Evolutionary conservation across 2,113 vertebrate genomes (phyloP).

Genomic region (Athene cunicularia): DNA sequence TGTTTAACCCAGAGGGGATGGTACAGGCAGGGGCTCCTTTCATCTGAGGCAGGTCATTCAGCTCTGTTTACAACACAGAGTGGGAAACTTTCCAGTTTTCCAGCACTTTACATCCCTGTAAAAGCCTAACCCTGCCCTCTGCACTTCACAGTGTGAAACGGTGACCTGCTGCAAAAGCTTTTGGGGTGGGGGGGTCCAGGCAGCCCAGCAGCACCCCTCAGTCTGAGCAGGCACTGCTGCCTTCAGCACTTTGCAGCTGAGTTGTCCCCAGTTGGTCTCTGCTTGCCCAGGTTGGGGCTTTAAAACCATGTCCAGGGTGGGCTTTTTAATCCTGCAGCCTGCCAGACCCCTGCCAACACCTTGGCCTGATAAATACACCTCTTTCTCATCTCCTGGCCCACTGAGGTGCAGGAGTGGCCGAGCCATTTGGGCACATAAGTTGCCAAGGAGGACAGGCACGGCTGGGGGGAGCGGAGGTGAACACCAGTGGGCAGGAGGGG

Average conservation of each 20-base stretch:
- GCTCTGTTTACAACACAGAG: not conserved
- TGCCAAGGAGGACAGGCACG: not conserved
- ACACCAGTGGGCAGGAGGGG: not conserved
- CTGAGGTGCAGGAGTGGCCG: rapidly evolving
- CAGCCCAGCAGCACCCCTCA: not conserved
- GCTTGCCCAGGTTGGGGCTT: not conserved
- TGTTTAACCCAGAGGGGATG: not conserved
- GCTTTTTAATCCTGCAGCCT: not conserved
- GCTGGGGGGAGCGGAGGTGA: not conserved
- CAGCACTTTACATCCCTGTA: not conserved
- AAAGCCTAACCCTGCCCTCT: not conserved
- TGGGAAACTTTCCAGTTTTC: not conserved
- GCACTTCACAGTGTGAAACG: rapidly evolving
- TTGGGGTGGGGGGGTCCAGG: rapidly evolving
- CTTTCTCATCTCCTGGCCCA: not conserved
- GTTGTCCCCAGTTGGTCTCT: not conserved
- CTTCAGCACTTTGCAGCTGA: not conserved
- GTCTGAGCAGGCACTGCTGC: not conserved
- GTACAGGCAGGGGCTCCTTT: not conserved
- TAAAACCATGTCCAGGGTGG: not conserved
- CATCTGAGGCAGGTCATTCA: not conserved
- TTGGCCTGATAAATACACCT: rapidly evolving
- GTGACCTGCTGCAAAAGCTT: not conserved
- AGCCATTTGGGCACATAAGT: rapidly evolving
- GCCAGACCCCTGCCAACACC: not conserved